Percentiles rank a stretch among this genome's conserved stretches.
These are phyloP conservation scores for Polyommatus iphigenia DNA, from an alignment of 2,888 invertebrate genomes.

Conservation along the genomic window DNA sequence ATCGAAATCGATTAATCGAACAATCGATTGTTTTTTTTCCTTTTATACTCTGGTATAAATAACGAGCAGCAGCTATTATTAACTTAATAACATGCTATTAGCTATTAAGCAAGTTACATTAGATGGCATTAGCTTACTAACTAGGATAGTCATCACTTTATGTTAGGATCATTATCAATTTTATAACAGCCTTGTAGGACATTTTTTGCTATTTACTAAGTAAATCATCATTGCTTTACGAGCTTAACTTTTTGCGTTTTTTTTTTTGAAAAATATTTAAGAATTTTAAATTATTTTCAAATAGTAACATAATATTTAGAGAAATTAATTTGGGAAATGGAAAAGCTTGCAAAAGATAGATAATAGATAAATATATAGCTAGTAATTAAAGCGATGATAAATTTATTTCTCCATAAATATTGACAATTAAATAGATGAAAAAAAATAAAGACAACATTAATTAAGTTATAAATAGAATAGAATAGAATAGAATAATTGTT, in stretches of 20 bases:
- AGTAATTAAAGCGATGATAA: too few relatives aligned
- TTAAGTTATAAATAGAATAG: too few relatives aligned
- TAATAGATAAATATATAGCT: too few relatives aligned
- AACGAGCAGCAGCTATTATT: background rate
- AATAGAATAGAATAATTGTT: too few relatives aligned
- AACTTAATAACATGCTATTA: background rate
- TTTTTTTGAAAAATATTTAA: too few relatives aligned
- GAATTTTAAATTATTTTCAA: too few relatives aligned
- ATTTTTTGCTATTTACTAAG: background rate
- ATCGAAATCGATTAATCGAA: too few relatives aligned
- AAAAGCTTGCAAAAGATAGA: background rate
- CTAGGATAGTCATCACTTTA: background rate
- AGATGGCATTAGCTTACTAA: background rate
- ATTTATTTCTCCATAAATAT: too few relatives aligned
- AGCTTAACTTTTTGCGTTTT: too few relatives aligned
- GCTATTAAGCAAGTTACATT: constrained; percentile 1
- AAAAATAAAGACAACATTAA: too few relatives aligned
- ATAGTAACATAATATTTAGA: background rate
- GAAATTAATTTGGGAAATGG: background rate
- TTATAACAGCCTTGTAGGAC: background rate
- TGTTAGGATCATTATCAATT: background rate
- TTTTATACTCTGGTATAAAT: background rate
- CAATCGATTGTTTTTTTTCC: background rate
- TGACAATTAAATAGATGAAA: too few relatives aligned
- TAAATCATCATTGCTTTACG: background rate